Conservation (phyloP, 2,797 vertebrate genomes). For the Eurystomus glaucurus region DNA sequence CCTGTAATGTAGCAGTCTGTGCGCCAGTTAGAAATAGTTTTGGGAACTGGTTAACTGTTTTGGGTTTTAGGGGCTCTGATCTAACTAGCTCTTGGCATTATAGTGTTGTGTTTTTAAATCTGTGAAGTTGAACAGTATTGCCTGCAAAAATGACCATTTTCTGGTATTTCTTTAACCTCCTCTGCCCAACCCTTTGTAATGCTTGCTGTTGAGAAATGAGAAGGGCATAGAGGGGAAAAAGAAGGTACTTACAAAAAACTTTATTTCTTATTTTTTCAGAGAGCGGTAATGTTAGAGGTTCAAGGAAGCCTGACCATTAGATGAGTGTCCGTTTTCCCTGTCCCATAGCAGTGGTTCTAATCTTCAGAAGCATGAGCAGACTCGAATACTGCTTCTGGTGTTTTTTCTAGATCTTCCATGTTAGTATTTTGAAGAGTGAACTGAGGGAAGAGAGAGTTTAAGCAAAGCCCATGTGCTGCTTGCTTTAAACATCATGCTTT, state of each 20-base stretch:
- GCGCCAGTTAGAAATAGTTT: neutral
- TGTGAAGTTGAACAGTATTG: neutral
- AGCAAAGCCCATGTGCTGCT: neutral
- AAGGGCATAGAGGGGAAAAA: neutral
- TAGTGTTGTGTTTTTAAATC: neutral
- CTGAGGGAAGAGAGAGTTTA: neutral
- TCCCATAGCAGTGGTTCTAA: neutral
- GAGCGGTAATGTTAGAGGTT: neutral
- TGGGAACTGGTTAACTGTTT: neutral
- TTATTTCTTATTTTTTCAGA: neutral
- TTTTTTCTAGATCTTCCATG: neutral
- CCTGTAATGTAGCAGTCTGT: rapidly evolving
- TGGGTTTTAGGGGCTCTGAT: neutral
- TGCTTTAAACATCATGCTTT: neutral
- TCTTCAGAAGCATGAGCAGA: neutral
- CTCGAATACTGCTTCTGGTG: neutral
- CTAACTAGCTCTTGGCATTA: neutral
- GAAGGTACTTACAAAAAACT: neutral
- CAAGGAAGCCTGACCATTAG: neutral
- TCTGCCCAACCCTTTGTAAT: neutral
- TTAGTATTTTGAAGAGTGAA: neutral
- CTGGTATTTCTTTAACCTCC: neutral
- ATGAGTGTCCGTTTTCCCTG: neutral
- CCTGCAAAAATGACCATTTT: neutral
- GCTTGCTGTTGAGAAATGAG: neutral